Evolutionary conservation across 92 coral and sea anemone genomes (phyloP).

Genomic region (Galaxea fascicularis): DNA sequence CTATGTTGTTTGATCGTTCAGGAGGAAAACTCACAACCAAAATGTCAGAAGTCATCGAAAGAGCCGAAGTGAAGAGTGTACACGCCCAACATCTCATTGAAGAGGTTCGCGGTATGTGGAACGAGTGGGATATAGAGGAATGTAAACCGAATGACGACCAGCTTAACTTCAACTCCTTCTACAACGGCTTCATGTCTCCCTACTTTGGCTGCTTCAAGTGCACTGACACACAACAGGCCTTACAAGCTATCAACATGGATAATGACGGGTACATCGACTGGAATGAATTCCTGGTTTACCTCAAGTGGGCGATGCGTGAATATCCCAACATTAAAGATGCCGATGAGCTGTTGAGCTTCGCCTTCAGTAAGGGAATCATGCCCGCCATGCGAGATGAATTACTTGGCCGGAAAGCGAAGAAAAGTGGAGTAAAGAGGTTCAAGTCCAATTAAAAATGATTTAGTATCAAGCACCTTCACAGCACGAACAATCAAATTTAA

Average conservation of each 20-base stretch:
- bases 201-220: conserved; percentile 83
- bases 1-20: conserved; percentile 64
- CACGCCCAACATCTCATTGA: conserved; percentile 52
- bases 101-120: conserved; percentile 67
- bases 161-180: conserved; percentile 78
- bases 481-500: too few species aligned
- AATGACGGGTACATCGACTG: conserved; percentile 76
- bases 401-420: conserved; percentile 2
- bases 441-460: too few species aligned
- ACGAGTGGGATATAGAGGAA: conserved; percentile 64
- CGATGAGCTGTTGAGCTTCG: conserved; percentile 59
- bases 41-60: conserved; percentile 54
- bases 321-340: conserved; percentile 60
- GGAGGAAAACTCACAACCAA: conserved; percentile 62
- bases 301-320: conserved; percentile 68
- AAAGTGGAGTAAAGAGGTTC: neutral
- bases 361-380: conserved; percentile 76
- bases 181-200: conserved; percentile 83
- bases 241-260: conserved; percentile 83
- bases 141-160: conserved; percentile 50
- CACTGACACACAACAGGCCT: conserved; percentile 60
- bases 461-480: too few species aligned
- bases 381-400: conserved; percentile 89
- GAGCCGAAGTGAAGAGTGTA: conserved; percentile 43
- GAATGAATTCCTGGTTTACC: conserved; percentile 72